Evolutionary conservation across 2,888 invertebrate genomes (phyloP).

Genomic region (Latrodectus elegans): DNA sequence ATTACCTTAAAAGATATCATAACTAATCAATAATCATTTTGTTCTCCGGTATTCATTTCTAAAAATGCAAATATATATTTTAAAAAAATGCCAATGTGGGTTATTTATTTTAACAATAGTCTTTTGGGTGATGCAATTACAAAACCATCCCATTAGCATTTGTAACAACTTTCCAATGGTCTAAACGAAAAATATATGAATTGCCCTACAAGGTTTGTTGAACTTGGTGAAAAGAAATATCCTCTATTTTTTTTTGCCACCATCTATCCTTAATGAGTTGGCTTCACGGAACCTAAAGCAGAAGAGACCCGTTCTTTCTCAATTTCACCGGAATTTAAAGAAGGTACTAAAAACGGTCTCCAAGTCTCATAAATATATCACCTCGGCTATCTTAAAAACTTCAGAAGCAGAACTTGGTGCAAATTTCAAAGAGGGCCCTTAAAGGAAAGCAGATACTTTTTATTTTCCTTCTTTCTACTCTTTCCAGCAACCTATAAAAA

Average conservation of each 20-base stretch:
- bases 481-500: background rate
- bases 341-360: background rate
- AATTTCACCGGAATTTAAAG: background rate
- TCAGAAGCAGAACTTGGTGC: background rate
- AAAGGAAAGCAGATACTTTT: background rate
- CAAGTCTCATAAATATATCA: conserved; percentile 14
- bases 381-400: background rate
- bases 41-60: too few relatives aligned
- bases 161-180: too few relatives aligned
- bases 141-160: too few relatives aligned
- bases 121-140: too few relatives aligned
- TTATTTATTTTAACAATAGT: too few relatives aligned
- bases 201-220: background rate
- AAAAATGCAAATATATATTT: too few relatives aligned
- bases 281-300: background rate
- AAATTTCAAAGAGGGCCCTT: background rate
- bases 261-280: background rate
- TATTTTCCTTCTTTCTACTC: too few relatives aligned
- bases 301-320: conserved; percentile 5
- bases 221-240: background rate
- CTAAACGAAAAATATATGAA: background rate
- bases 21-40: too few relatives aligned
- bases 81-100: too few relatives aligned
- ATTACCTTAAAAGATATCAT: too few relatives aligned
- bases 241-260: background rate